Evolutionary conservation across 2,888 invertebrate genomes (phyloP), one percentile per base, ranked within the genome.

Genomic region (Liodrosophila aerea): DNA sequence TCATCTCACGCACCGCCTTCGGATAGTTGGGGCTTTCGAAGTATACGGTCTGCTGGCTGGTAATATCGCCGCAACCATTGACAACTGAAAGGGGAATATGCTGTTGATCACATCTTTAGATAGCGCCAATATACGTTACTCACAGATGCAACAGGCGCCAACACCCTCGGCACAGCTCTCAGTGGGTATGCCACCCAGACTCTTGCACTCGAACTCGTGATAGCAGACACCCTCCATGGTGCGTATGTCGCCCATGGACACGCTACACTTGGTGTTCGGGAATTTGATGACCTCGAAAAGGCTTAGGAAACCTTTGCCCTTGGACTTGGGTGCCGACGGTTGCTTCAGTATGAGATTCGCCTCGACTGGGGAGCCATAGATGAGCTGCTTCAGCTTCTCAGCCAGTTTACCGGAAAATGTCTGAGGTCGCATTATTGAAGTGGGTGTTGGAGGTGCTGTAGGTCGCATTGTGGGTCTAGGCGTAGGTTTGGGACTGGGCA

Each of bases 81-180:
- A 92, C 91, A 87, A 93, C 95, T 95, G 88, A 46, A 67, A 64
- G 60, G 44, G 45, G 61, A 53, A 60, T 3, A n/a, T n/a, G n/a
- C n/a, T n/a, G n/a, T n/a, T n/a, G n/a, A n/a, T n/a, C n/a, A n/a
- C n/a, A n/a, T n/a, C n/a, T n/a, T n/a, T n/a, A 5, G 22, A 22
- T 22, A n/a, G n/a, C 4, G 7, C 18, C 13, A 11, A 22, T 22
- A 4, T 8, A 8, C 16, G 29, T 4, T 39, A 85, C 94, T 93
- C 91, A 95, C 95, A 93, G 64, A 94, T 92, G 84, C 95, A 95
- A 84, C 95, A 95, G 22, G 93, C 93, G 8, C 94, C 95, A 81
- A 93, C 93, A 3, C 94, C 94, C 85, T 92, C 92, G 11, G 94
- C 95, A 88, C 95, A 95, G 0, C 91, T 87, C n/a, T 94, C 94